Conservation (phyloP, 2,888 invertebrate genomes). For the Ischnura elegans region DNA sequence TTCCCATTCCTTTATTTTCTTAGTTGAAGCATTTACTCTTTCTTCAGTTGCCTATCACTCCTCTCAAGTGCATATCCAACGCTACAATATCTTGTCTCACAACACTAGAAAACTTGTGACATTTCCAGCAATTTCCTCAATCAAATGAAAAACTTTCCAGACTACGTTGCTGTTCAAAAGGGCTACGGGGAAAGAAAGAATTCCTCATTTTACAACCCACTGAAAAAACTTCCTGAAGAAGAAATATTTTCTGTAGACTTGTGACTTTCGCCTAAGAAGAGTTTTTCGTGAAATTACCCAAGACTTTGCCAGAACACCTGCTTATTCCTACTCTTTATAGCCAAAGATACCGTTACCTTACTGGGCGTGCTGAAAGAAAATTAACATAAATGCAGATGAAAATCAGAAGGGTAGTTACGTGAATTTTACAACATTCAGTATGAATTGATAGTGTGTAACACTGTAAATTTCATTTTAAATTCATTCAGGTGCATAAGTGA, state of each 20-base stretch:
- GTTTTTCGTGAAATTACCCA: not conserved
- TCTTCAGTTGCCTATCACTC: not conserved
- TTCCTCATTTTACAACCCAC: not conserved
- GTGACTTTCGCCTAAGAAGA: not conserved
- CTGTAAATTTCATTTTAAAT: not conserved
- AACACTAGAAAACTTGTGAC: not conserved
- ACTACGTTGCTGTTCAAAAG: not conserved
- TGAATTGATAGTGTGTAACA: not conserved
- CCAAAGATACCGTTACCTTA: not conserved
- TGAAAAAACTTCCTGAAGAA: not conserved
- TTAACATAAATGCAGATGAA: not conserved
- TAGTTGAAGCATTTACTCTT: too few relatives aligned
- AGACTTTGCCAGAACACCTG: too few relatives aligned
- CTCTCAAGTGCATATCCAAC: not conserved
- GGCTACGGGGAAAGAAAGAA: not conserved
- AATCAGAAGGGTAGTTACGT: not conserved
- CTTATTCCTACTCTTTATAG: too few relatives aligned
- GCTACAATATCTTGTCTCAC: not conserved
- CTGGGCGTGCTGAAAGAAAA: not conserved
- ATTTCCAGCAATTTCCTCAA: conserved; percentile 38
- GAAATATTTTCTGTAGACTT: not conserved
- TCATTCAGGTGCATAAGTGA: too few relatives aligned
- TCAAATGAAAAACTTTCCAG: conserved; percentile 43
- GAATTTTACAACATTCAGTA: not conserved
- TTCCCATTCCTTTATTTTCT: not conserved